These are phyloP conservation scores for Antigone vipio DNA, from an alignment of 2,113 vertebrate species.

Conservation along the genomic window DNA sequence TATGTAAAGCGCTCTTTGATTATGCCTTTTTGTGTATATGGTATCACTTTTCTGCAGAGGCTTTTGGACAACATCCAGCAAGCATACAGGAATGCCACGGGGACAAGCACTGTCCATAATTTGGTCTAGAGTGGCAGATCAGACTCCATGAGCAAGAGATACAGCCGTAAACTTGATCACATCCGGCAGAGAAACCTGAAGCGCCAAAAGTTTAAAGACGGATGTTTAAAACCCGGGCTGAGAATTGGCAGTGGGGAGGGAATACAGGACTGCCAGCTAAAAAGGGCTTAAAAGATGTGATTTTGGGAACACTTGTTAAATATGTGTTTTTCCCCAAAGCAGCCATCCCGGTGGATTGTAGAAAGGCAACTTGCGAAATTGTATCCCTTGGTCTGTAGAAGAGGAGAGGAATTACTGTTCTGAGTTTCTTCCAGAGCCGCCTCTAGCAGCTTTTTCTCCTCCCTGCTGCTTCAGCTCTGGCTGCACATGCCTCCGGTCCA, in stretches of 20 bases:
- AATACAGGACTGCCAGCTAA: neutral
- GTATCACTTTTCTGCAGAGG: neutral
- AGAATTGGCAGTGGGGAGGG: neutral
- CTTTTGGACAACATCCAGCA: neutral
- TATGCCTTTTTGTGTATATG: neutral
- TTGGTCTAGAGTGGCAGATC: neutral
- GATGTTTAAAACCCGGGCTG: constrained; percentile 4
- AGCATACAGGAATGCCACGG: neutral
- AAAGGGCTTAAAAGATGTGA: neutral
- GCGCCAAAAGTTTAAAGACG: neutral
- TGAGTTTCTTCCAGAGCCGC: neutral
- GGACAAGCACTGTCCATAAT: neutral
- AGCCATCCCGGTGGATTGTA: neutral
- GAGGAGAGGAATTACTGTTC: neutral
- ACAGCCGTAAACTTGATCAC: neutral
- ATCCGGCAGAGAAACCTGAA: neutral
- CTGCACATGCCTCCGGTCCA: neutral
- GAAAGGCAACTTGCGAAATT: neutral
- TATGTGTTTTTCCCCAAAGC: neutral
- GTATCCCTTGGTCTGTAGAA: neutral
- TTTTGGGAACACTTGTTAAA: neutral
- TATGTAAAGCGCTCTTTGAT: neutral
- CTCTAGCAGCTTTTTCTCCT: neutral
- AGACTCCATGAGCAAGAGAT: neutral
- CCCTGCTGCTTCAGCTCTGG: neutral